Percentiles rank a stretch among this genome's conserved stretches.
Conservation (phyloP, 2,113 vertebrate genomes). For the Ciconia boyciana region DNA sequence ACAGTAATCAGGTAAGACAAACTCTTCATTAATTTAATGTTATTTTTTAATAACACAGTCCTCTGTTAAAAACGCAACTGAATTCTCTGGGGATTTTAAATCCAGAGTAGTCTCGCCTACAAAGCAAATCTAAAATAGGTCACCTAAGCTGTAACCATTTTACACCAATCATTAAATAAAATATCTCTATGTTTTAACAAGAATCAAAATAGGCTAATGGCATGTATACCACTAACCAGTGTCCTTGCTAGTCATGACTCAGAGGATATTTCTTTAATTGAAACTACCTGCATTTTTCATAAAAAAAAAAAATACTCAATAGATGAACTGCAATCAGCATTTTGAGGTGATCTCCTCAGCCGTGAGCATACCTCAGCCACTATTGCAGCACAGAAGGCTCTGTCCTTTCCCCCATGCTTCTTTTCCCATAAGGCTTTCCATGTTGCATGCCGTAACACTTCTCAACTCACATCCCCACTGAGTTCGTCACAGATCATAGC, state of each 20-base stretch:
- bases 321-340: neutral
- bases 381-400: neutral
- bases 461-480: conserved; percentile 2
- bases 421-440: conserved; percentile 22
- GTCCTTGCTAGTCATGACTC: neutral
- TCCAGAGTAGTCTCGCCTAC: neutral
- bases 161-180: neutral
- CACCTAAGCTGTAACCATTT: neutral
- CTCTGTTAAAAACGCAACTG: neutral
- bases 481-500: conserved; percentile 50
- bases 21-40: neutral
- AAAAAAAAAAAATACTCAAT: neutral
- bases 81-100: neutral
- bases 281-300: neutral
- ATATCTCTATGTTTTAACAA: neutral
- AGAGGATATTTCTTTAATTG: neutral
- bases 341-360: neutral
- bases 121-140: neutral
- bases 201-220: neutral
- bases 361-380: neutral
- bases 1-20: neutral
- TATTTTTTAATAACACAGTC: neutral
- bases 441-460: conserved; percentile 18
- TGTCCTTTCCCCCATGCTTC: conserved; percentile 6
- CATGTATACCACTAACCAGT: neutral